Percentiles rank a stretch among this genome's conserved stretches.
These are phyloP conservation scores for Enoplosus armatus DNA, from an alignment of 2,797 vertebrate species.

Conservation along the genomic window DNA sequence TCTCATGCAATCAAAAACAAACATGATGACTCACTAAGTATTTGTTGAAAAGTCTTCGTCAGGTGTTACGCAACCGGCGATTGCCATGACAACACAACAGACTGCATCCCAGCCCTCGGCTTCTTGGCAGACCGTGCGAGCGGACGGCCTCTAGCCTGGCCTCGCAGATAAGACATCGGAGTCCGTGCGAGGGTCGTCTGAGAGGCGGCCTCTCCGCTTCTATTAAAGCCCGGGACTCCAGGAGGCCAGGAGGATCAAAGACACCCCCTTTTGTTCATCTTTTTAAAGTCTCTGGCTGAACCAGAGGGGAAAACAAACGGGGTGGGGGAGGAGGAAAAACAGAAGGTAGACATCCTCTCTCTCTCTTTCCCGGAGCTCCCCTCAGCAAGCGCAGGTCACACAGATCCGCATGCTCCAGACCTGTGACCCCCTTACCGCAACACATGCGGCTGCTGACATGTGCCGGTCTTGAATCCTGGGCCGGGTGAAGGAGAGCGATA, in stretches of 20 bases:
- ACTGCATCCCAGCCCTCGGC: slow-evolving; percentile 42
- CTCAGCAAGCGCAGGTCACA: neutral
- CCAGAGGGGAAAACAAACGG: neutral
- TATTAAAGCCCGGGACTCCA: neutral
- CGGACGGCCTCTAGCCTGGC: slow-evolving; percentile 1
- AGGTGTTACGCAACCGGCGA: slow-evolving; percentile 47
- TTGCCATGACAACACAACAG: slow-evolving; percentile 71
- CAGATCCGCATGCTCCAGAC: slow-evolving; percentile 31
- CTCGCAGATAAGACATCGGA: slow-evolving; percentile 20
- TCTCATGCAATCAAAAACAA: slow-evolving; percentile 41
- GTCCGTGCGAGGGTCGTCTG: neutral
- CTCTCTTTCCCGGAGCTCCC: neutral
- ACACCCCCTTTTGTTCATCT: neutral
- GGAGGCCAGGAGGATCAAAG: neutral
- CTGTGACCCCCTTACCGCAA: slow-evolving; percentile 25
- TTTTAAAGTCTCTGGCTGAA: slow-evolving; percentile 5
- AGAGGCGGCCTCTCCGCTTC: neutral
- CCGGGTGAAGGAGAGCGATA: no score
- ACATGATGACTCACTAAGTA: slow-evolving; percentile 41
- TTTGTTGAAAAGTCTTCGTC: slow-evolving; percentile 30
- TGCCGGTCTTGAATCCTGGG: no score
- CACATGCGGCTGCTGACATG: slow-evolving; percentile 28
- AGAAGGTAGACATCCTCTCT: neutral
- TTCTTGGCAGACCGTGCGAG: slow-evolving; percentile 26
- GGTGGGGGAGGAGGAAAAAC: no score